Base-by-base conservation (phyloP, 2,888 invertebrate genomes). In the Temnothorax unifasciatus region DNA sequence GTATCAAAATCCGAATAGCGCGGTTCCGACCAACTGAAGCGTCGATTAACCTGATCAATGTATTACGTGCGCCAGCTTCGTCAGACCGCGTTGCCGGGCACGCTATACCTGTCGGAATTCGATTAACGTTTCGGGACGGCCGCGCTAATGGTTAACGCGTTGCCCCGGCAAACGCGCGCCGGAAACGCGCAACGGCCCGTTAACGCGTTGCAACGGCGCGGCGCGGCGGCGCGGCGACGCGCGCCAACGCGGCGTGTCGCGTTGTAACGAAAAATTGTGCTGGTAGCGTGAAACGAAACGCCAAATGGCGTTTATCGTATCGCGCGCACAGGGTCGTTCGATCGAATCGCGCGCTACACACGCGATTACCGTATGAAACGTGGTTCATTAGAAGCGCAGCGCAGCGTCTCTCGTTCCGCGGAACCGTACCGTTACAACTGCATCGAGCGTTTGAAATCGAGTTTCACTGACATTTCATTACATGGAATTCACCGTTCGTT, bases 121-220 rank as follows among this genome's bases (percentile, higher is more conserved):
- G 86, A 90, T 90, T 89, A 89, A 79, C 86, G 87, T 87, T 85
- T 89, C 85, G 82, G 71, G 75, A 84, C 73, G 82, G 89, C 85
- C 69, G 86, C 73, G 76, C 63, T 83, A 68, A 82, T 86, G 86
- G 86, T 89, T 89, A 85, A 86, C 85, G 82, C 84, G 68, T 82
- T 66, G 73, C 47, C 54, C 52, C 52, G 11, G 15, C 54, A 47
- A 50, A 57, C 47, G 44, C 25, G 73, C 63, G 63, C 50, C 81
- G 66, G 66, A 66, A 68, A 59, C 82, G 66, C 63, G 71, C 71
- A 71, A 29, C 71, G 38, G 71, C 18, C 71, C 47, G 79, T 59
- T 79, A 79, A 79, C 73, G 59, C 59, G 73, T 59, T 73, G 47
- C 59, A 73, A 38, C 71, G 29, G 29, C 29, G 29, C 25, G 25